Evolutionary conservation across 2,113 vertebrate species (phyloP).

Genomic region (Emydocephalus ijimae): DNA sequence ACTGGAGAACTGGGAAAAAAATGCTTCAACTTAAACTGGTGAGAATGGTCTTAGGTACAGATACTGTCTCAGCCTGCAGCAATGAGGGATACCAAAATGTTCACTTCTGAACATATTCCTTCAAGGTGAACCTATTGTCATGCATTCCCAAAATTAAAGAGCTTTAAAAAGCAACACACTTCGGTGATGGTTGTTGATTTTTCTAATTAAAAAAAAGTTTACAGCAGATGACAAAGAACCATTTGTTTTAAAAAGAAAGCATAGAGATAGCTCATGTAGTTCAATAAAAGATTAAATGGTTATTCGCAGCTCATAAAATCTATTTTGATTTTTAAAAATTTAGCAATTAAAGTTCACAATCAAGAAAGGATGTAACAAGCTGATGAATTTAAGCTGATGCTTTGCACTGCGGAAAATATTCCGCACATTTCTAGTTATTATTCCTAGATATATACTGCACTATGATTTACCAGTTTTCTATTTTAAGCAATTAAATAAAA

Average conservation of each 20-base stretch:
- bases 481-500: constrained; percentile 31
- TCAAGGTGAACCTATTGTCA: not conserved
- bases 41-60: not conserved
- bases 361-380: not conserved
- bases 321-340: not conserved
- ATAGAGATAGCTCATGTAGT: not conserved
- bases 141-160: not conserved
- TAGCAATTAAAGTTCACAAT: not conserved
- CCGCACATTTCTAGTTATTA: not conserved
- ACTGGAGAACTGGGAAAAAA: not conserved
- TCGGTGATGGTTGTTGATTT: not conserved
- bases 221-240: too few relatives aligned
- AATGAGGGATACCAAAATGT: not conserved
- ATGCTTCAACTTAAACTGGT: not conserved
- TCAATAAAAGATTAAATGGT: not conserved
- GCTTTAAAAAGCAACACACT: constrained; percentile 18
- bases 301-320: not conserved
- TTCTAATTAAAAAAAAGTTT: not conserved
- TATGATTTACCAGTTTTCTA: constrained; percentile 36
- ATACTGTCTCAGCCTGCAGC: not conserved
- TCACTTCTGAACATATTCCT: not conserved
- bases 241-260: not conserved
- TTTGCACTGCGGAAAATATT: not conserved
- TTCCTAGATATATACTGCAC: not conserved
- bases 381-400: not conserved